Evolutionary conservation across 2,888 invertebrate genomes (phyloP), one percentile per base, ranked within the genome.

Genomic region (Drosophila cognata): DNA sequence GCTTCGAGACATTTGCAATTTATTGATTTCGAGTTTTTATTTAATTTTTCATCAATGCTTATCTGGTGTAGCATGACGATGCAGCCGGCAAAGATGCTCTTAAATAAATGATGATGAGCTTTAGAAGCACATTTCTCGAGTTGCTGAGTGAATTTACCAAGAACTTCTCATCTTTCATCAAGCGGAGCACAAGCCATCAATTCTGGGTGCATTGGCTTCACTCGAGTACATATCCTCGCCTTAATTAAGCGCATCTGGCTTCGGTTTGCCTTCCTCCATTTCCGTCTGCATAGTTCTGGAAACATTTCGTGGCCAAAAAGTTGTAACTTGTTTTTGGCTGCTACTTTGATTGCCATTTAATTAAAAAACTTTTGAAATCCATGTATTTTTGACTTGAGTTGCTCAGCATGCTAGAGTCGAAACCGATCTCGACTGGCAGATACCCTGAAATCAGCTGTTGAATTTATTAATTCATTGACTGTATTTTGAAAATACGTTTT

Each of bases 11-110:
- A 58, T 28, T 65, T 88, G 89, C 89, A 85, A 88, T 89, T 82
- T 85, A 85, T 85, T 82, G 85, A 89, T 85, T 82, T 81, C 74
- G 67, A 78, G 71, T 76, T 73, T 10, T 84, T 70, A 73, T 89
- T 84, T 77, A 84, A 88, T 88, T 82, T 79, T 78, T 74, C 80
- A 75, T 74, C 70, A 77, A 77, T 79, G 60, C 61, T 74, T 67
- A 75, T 73, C 76, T 41, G 25, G 60, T 43, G 58, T 36, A 52
- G 35, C 64, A 69, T 60, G 71, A 79, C 64, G 56, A 33, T 31
- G 60, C 62, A 41, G 38, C 10, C 60, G 57, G 4, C 33, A 43
- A 65, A 59, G 57, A 48, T 48, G 35, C 38, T 35, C 25, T 72
- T 63, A 38, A 81, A 84, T 89, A 84, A 84, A 69, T 87, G 79